Evolutionary conservation across 2,797 vertebrate genomes (phyloP), one percentile per base, ranked within the genome.

Genomic region (Parotocinclus haroldoi): DNA sequence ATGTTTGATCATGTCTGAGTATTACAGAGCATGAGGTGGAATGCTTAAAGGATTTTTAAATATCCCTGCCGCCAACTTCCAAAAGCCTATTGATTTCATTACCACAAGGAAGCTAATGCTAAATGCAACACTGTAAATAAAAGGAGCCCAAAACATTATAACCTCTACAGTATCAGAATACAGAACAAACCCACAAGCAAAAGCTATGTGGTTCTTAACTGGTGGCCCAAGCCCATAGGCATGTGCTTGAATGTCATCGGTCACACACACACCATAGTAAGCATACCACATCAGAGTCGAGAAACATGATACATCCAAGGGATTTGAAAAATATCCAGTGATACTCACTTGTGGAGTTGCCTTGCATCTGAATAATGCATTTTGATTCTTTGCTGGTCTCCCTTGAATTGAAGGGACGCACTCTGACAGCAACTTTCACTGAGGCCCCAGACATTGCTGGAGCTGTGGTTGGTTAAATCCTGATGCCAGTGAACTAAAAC

Each of bases 291-390:
- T 65, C 44, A 66, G 58, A 54, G 42, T 19, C 50, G 7, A 17
- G 39, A 18, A 66, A 39, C 68, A 64, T 11, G 17, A 65, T 64
- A 38, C 39, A 61, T 9, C 49, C 42, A 54, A 73, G 55, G 50
- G 53, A 66, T 51, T 7, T 37, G 52, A 56, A n/a, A 51, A 62
- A 42, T 17, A 37, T 58, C 17, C 51, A 60, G 36, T 38, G 36
- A 4, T 52, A 95, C 97, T 98, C 90, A 99, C 97, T 96, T 81
- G 97, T 99, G 9, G 94, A 94, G 84, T 93, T 99, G 86, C 97
- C 97, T 86, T 98, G 96, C 97, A 99, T 99, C 87, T 99, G 96
- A 83, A 99, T 99, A 83, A 99, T 99, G 85, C 97, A 99, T 89
- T 98, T 98, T 67, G 96, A 97, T 0, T 99, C 96, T 79, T 97